A percentile compares a stretch with the other conserved stretches of the same genome.
These are phyloP conservation scores for Azemiops feae DNA, from an alignment of 2,113 vertebrate species.

Conservation along the genomic window DNA sequence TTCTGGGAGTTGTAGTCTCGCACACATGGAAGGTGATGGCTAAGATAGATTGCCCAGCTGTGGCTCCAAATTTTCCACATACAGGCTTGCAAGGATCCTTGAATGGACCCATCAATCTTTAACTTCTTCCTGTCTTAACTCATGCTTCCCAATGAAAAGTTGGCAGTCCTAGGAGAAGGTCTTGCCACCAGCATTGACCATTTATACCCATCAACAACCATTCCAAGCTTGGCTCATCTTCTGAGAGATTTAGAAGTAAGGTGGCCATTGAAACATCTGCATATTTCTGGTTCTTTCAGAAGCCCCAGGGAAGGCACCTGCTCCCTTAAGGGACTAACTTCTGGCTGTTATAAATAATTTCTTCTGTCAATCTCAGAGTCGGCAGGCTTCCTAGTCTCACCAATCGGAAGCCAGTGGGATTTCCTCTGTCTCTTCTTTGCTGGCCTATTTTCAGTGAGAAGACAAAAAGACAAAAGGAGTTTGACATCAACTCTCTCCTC, in stretches of 20 bases:
- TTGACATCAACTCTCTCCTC: background rate
- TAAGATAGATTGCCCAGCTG: background rate
- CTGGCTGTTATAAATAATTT: background rate
- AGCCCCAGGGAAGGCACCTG: background rate
- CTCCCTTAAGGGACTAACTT: background rate
- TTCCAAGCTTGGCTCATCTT: background rate
- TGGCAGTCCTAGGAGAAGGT: background rate
- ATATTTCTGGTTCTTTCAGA: background rate
- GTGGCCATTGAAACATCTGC: background rate
- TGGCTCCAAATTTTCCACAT: background rate
- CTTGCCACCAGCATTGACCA: background rate
- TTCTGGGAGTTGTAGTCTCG: background rate
- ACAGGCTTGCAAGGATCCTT: background rate
- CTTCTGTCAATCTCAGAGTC: background rate
- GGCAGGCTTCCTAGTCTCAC: background rate
- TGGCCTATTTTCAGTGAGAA: background rate
- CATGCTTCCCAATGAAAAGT: background rate
- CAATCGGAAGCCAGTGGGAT: no score
- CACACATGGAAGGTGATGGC: background rate
- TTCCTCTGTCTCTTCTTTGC: no score
- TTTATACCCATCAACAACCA: background rate
- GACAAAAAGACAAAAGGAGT: background rate
- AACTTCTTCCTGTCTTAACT: no score
- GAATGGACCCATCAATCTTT: background rate
- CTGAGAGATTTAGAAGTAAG: background rate